Evolutionary conservation across 2,797 vertebrate genomes (phyloP), one percentile per base, ranked within the genome.

Genomic region (Rhynchotus rufescens): DNA sequence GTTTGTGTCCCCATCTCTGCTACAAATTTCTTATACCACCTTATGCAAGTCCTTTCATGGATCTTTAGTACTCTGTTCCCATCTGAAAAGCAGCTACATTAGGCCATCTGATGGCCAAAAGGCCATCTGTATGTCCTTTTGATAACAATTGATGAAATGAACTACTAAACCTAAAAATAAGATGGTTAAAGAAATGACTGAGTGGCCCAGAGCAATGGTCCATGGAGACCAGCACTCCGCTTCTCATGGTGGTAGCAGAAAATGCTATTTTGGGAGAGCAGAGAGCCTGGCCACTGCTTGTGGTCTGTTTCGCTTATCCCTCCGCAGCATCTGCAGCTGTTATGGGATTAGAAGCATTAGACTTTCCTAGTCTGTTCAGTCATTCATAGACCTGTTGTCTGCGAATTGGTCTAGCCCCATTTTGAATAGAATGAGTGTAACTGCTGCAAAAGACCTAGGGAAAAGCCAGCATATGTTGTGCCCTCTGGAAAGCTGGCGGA

Each of bases 151-250:
- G 45, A 67, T 45, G 25, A 84, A 88, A 84, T 10, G 26, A 17
- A 21, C 36, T 36, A 40, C 32, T 83, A 67, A 91, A 76, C 32
- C 67, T 60, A 38, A 79, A 85, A 92, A 20, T 0, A 4, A 79
- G 85, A 76, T 56, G 36, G 68, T 6, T 7, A 60, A 89, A 84
- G 15, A 51, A 32, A 54, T 10, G 23, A 36, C 44, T 75, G 47
- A 32, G 7, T 62, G 78, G 12, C 38, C 44, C 0, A 0, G 30
- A 81, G 71, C 42, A 79, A 25, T 7, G 52, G 17, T 28, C 17
- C 3, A 0, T 12, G 34, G 68, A 76, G 52, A 66, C n/a, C 45
- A 66, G 12, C 5, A 8, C 40, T 85, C 61, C 69, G 44, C 23
- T 36, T 77, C 26, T 45, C 64, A 44, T 9, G 36, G 19, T 5